Conservation (phyloP, 1,140 invertebrate genomes). For the Lepidurus couesii region DNA sequence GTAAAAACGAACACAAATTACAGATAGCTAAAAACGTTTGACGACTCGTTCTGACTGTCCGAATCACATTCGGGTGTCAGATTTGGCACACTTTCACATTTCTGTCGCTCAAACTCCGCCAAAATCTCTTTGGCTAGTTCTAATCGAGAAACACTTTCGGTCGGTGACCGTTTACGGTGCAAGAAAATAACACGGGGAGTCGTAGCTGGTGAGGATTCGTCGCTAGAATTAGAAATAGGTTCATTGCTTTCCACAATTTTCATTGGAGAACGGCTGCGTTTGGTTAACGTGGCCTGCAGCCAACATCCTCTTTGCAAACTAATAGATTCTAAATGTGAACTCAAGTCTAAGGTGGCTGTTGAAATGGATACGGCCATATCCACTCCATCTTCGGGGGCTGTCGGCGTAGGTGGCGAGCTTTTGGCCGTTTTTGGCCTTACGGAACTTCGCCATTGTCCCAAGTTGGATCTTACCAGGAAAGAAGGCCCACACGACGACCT, state of each 20-base stretch:
- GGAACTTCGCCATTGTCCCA: background rate
- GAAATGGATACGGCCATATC: background rate
- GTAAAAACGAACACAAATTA: background rate
- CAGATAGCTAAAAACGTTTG: background rate
- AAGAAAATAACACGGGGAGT: conserved; percentile 24
- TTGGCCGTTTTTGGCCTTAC: background rate
- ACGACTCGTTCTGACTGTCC: background rate
- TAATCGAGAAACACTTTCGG: conserved; percentile 24
- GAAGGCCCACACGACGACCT: background rate
- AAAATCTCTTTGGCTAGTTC: conserved; percentile 25
- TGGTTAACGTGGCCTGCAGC: background rate
- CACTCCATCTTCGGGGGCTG: background rate
- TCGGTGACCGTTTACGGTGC: conserved; percentile 25
- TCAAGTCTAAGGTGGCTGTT: background rate
- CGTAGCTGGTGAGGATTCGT: background rate
- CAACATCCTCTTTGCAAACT: conserved; percentile 27
- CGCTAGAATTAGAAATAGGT: background rate
- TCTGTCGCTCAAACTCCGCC: conserved; percentile 1
- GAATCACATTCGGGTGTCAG: background rate
- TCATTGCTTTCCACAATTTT: background rate
- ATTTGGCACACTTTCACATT: conserved; percentile 23
- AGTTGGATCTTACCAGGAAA: background rate
- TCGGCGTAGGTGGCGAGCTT: background rate
- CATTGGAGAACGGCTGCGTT: background rate
- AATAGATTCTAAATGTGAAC: conserved; percentile 17